A percentile compares a stretch with the other conserved stretches of the same genome.
Conservation (phyloP, 2,113 vertebrate species). For the Xiphophorus hellerii region DNA sequence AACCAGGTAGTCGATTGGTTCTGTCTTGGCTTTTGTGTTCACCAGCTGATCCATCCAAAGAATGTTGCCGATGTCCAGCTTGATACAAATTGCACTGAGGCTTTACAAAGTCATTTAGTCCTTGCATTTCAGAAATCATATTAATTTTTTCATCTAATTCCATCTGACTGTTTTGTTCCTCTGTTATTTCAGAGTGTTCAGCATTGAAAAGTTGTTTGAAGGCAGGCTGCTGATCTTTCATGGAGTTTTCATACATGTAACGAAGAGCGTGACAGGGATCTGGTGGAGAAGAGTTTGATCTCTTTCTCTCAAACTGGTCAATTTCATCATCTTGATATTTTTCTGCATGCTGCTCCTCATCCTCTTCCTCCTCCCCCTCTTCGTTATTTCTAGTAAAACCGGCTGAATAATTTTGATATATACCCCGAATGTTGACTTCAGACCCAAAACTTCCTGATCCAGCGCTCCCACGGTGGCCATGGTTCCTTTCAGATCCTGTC, state of each 20-base stretch:
- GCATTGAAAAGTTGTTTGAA: constrained; percentile 57
- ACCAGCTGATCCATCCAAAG: constrained; percentile 46
- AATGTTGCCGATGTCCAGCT: constrained; percentile 64
- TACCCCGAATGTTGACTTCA: constrained; percentile 32
- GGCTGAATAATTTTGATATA: constrained; percentile 19
- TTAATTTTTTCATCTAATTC: constrained; percentile 79
- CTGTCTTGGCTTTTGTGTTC: constrained; percentile 42
- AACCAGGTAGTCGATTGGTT: constrained; percentile 15
- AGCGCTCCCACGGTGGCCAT: constrained; percentile 66
- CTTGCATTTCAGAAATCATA: constrained; percentile 33
- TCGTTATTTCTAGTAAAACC: constrained; percentile 47
- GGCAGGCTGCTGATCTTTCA: constrained; percentile 33
- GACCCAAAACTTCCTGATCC: constrained; percentile 73
- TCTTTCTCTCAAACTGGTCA: constrained; percentile 44
- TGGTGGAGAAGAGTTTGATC: constrained; percentile 68
- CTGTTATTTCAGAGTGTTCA: constrained; percentile 73
- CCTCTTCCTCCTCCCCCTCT: constrained; percentile 47
- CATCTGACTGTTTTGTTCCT: constrained; percentile 80
- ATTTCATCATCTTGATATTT: constrained; percentile 48
- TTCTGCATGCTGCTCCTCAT: constrained; percentile 38
- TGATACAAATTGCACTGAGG: constrained; percentile 62
- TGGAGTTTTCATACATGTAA: constrained; percentile 51
- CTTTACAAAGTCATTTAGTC: constrained; percentile 13
- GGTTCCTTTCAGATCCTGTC: constrained; percentile 64
- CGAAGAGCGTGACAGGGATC: constrained; percentile 56